A percentile compares a stretch with the other conserved stretches of the same genome.
These are phyloP conservation scores for Epizoanthus stellaris DNA, from an alignment of 92 coral and sea anemone species.

Conservation along the genomic window DNA sequence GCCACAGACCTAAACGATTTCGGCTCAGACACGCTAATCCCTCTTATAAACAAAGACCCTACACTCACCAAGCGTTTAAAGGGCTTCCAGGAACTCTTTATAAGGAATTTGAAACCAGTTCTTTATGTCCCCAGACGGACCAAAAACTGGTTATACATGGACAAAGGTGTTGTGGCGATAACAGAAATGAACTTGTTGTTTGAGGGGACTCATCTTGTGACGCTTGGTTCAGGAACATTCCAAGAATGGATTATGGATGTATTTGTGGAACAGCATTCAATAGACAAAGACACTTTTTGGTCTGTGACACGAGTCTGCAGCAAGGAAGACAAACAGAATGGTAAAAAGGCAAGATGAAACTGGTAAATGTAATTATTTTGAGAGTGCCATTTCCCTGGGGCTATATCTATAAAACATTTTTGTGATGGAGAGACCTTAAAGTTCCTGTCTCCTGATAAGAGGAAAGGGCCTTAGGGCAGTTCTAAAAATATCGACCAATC, in stretches of 20 bases:
- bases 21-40: conserved; percentile 88
- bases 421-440: no score
- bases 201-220: conserved; percentile 82
- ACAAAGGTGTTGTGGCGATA: conserved; percentile 94
- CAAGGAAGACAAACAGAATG: conserved; percentile 62
- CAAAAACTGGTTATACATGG: conserved; percentile 66
- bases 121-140: conserved; percentile 70
- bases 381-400: no score
- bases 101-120: conserved; percentile 60
- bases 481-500: no score
- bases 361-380: no score
- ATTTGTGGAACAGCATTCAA: conserved; percentile 71
- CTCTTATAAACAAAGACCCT: conserved; percentile 63
- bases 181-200: conserved; percentile 88
- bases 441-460: no score
- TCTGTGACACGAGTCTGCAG: conserved; percentile 88
- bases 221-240: conserved; percentile 96
- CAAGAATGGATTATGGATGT: conserved; percentile 94
- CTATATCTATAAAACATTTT: no score
- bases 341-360: conserved; percentile 14
- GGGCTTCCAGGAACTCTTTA: conserved; percentile 57
- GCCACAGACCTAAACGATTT: conserved; percentile 85
- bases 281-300: conserved; percentile 68
- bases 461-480: no score
- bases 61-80: conserved; percentile 54